Base-by-base conservation (phyloP, 1,140 invertebrate species). In the Hormaphis cornu region DNA sequence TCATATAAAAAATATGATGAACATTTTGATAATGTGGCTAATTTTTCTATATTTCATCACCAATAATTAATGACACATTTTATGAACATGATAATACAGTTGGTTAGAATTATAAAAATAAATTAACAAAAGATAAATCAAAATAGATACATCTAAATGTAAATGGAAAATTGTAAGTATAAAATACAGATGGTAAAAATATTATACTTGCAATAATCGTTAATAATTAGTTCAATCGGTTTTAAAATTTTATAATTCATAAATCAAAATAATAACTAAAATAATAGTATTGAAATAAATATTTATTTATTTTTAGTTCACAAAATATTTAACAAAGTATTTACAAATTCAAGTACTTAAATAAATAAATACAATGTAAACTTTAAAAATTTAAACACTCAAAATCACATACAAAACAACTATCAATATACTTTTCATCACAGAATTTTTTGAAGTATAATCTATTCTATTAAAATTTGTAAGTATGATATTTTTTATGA, bases 251-350 rank as follows among this genome's bases (percentile, higher is more conserved):
- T 18, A 35, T 22, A 40, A 40, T n/a, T 37, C 9, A 3, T 24
- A 54, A 2, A 33, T 33, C 14, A 22, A 20, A 54, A 40, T 8
- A 58, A 58, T 24, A 40, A 58, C 22, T 9, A 53, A 22, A 18
- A 28, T 53, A 53, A 8, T 9, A 28, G 8, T 35, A 37, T 56
- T 14, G 20, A 24, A 37, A 58, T 58, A 58, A 58, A 24, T 37
- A 53, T 30, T 37, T 26, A 58, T 56, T 12, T 40, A 58, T 58
- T 58, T 58, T 58, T 58, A 35, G 54, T 58, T 35, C 20, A 58
- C 53, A 58, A 58, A 58, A 58, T 40, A 58, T 40, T 58, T 20
- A 58, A 40, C 35, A 58, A 37, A 56, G 8, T 58, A 58, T 40
- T 24, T 40, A 58, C 33, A 58, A 56, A 58, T 58, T 40, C 20